Base-by-base conservation (phyloP, 1,140 invertebrate genomes). In the Hyposmocoma kahamanoa region DNA sequence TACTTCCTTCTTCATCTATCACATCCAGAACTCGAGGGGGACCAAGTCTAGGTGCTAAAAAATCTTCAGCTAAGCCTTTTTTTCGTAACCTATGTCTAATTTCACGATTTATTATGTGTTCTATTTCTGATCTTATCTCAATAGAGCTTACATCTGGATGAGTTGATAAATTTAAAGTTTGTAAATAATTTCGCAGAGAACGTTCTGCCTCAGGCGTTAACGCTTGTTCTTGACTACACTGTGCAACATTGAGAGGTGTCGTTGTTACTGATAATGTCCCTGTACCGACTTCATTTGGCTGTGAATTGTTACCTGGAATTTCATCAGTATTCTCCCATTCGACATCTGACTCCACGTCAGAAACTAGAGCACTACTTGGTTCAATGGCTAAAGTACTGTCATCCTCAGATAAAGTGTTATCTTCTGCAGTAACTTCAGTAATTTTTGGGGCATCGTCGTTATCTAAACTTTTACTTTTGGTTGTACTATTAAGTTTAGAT, bases 1-100 rank as follows among this genome's bases (percentile, higher is more conserved):
- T 65, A 86, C 87, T 91, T 3, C 86, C 88, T 76, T 92, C 91
- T 68, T 93, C 91, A 59, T 90, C 88, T 59, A 93, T 93, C 1
- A 92, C 91, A 51, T 91, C 90, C 47, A 93, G 83, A 44, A 87
- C 89, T 63, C 90, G 85, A 17, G 88, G 88, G 52, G 88, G 86
- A 32, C 88, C 83, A 11, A 83, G 67, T 22, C 87, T 74, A 13
- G 88, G 86, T 3, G 84, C 60, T 56, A 88, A 86, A 70, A 88
- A 87, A 39, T 90, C 86, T 41, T 89, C 89, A 15, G 89, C 65
- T 24, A 86, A 73, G 13, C 82, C 87, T 38, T 90, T 88, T 66
- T 90, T 91, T 54, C 88, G 86, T 6, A 84, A 63, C 55, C 78
- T 84, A 38, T 79, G 80, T 52, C 68, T 83, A 26, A 84, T 67